Base-by-base conservation (phyloP, 1,140 invertebrate genomes). In the Pogonus chalceus region DNA sequence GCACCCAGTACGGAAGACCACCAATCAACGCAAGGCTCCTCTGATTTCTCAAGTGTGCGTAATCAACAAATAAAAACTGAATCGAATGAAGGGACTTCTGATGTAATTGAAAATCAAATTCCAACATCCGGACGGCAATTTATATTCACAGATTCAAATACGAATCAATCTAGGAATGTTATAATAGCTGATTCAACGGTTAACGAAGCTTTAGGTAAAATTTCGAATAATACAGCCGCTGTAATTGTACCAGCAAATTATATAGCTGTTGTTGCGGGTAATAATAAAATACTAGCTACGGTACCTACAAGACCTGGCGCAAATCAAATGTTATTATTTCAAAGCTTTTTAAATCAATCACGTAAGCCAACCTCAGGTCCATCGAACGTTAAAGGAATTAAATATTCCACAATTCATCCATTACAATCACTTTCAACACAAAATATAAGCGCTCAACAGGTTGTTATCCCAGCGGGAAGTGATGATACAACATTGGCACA, bases 221-320 rank as follows among this genome's bases (percentile, higher is more conserved):
- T 69, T 69, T 72, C 51, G 60, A 79, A 77, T 58, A 72, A 72
- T 23, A 62, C 71, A 2, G 79, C 82, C 2, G 76, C 81, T 0
- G 79, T 84, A 1, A 60, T 84, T 20, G 80, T 84, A 62, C 79
- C 81, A 20, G 80, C 81, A 0, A 84, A 83, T 66, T 83, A 83
- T 60, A 83, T 84, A 48, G 81, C 81, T 0, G 83, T 85, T 43
- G 81, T 85, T 0, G 83, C 82, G 39, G 79, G 82, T 12, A 79
- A 78, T 0, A 80, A 79, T 2, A 84, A 84, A 62, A 69, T 84
- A 18, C 66, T 85, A 4, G 77, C 79, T 2, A 79, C 82, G 0
- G 73, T 80, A 1, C 78, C 80, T 0, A 76, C 79, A 20, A 76
- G 80, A 14, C 72, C 76, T 0, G 70, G 76, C 12, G 63, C 72